Percentiles rank a stretch among this genome's conserved stretches.
phyloP scores from a whole-genome alignment of 2,113 vertebrate species.

The Phoenicopterus ruber region DNA sequence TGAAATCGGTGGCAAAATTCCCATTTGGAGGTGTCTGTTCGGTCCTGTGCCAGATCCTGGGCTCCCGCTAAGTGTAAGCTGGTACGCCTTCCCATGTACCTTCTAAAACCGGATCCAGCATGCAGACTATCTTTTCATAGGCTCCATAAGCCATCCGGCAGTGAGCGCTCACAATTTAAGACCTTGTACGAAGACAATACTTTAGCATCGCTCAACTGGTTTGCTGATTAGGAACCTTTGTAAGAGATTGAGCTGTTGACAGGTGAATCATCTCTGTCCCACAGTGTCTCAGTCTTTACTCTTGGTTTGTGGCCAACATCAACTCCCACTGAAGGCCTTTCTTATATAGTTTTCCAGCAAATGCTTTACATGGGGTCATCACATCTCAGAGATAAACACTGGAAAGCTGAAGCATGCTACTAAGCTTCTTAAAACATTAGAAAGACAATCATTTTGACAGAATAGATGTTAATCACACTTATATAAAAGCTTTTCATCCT shows the following conservation, averaged over 20 bases:
- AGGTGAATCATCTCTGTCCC: conserved; percentile 30
- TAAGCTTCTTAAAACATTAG: conserved; percentile 50
- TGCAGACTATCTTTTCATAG: background rate
- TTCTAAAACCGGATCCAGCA: background rate
- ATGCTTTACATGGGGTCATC: conserved; percentile 33
- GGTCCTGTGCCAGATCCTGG: background rate
- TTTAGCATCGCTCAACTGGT: background rate
- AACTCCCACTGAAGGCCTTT: conserved; percentile 30
- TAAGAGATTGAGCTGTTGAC: background rate
- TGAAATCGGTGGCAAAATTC: background rate
- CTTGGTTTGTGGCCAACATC: conserved; percentile 35
- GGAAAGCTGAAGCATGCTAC: conserved; percentile 17
- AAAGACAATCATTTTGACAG: conserved; percentile 55
- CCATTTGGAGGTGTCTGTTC: background rate
- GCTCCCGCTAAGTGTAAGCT: background rate
- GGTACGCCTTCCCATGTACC: background rate
- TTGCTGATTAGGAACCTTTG: conserved; percentile 8
- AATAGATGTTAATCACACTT: conserved; percentile 61
- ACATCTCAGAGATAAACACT: conserved; percentile 17
- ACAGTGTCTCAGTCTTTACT: conserved; percentile 21
- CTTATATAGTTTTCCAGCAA: background rate
- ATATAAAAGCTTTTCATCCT: conserved; percentile 54
- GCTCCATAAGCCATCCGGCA: background rate
- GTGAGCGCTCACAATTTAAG: background rate
- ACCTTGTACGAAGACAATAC: background rate